phyloP scores from a whole-genome alignment of 2,113 vertebrate genomes.

The Nibea albiflora region DNA sequence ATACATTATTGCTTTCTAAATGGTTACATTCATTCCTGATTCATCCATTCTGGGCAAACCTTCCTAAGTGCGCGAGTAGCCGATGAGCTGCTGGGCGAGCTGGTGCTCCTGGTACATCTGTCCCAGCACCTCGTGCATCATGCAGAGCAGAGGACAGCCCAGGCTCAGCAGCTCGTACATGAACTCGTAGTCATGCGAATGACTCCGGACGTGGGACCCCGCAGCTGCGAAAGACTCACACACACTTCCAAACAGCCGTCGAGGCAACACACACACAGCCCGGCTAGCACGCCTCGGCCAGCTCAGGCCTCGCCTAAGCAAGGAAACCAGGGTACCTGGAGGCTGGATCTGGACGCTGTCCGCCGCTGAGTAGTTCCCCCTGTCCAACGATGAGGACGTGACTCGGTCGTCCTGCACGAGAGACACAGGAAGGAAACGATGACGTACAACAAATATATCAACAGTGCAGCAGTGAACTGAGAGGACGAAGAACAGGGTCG shows the following conservation, averaged over 20 bases:
- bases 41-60: background rate
- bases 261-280: conserved; percentile 86
- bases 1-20: conserved; percentile 12
- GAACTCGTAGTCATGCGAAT: conserved; percentile 90
- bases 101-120: conserved; percentile 89
- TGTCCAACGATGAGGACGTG: conserved; percentile 53
- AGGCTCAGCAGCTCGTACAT: conserved; percentile 93
- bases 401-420: conserved; percentile 49
- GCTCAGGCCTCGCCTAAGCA: conserved; percentile 87
- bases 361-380: conserved; percentile 70
- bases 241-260: conserved; percentile 85
- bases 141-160: conserved; percentile 90
- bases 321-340: conserved; percentile 95
- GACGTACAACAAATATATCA: background rate
- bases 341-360: conserved; percentile 84
- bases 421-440: background rate
- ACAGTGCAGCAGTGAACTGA: too few relatives aligned
- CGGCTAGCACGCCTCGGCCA: conserved; percentile 87
- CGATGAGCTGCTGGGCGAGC: conserved; percentile 40
- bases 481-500: too few relatives aligned
- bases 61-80: conserved; percentile 34
- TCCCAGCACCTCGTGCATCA: conserved; percentile 88
- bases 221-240: conserved; percentile 82
- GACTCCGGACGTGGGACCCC: conserved; percentile 88
- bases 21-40: background rate